Base-by-base conservation (phyloP, 2,888 invertebrate genomes). In the Phytoseiulus persimilis region DNA sequence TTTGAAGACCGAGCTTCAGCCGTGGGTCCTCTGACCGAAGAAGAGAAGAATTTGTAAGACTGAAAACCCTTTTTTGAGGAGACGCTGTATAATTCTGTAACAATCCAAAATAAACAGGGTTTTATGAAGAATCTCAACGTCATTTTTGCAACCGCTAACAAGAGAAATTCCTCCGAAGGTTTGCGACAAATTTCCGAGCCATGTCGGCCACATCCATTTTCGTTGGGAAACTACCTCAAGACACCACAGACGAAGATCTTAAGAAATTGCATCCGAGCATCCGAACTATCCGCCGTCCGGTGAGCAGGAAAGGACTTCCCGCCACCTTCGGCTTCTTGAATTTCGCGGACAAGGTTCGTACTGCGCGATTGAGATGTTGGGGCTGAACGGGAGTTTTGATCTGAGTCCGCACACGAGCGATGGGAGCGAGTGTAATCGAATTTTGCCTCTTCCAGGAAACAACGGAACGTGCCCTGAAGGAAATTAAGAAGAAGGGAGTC, bases 311-410 rank as follows among this genome's bases (percentile, higher is more conserved):
- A 32, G 87, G 87, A 39, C 87, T 33, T 11, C 87, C 87, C 28
- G 31, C 39, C 18, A 87, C 87, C 6, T 87, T 87, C 87, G 87
- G 39, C n/a, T 87, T 87, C 87, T 33, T 87, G n/a, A 87, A 87
- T n/a, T 87, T 87, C 18, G 39, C 87, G n/a, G 33, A 87, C 31
- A 32, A 87, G 65, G 65, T 65, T 2, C 14, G 65, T 65, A 3
- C 9, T 39, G n/a, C n/a, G n/a, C 9, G 39, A 39, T 39, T 39
- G 3, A 39, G 9, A 39, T 39, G 39, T 39, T 39, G 5, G 9
- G 39, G 9, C 3, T 9, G 39, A 6, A 9, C 9, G 39, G 39
- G 5, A 39, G 39, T n/a, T n/a, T n/a, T n/a, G n/a, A n/a, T n/a
- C n/a, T n/a, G n/a, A n/a, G n/a, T n/a, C n/a, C n/a, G n/a, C n/a